A percentile compares a stretch with the other conserved stretches of the same genome.
These are phyloP conservation scores for Campoplex capitator DNA, from an alignment of 2,888 invertebrate genomes.

Conservation along the genomic window DNA sequence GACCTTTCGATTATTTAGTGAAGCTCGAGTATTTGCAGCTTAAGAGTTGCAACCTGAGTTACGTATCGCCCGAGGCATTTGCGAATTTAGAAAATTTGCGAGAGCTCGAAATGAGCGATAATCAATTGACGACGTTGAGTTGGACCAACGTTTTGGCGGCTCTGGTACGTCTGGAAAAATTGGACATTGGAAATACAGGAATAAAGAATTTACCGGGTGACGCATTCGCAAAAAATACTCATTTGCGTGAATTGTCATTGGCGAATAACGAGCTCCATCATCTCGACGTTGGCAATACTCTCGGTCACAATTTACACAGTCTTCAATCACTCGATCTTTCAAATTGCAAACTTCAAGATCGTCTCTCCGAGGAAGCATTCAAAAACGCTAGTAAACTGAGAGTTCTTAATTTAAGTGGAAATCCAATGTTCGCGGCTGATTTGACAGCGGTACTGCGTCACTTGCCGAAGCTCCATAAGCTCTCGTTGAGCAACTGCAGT, in stretches of 20 bases:
- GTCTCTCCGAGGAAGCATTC: slow-evolving; percentile 89
- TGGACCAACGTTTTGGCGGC: slow-evolving; percentile 88
- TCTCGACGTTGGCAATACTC: slow-evolving; percentile 88
- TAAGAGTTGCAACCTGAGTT: slow-evolving; percentile 88
- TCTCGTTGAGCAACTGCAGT: slow-evolving; percentile 89
- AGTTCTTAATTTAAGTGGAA: slow-evolving; percentile 88
- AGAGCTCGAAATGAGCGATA: slow-evolving; percentile 88
- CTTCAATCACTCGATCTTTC: slow-evolving; percentile 89
- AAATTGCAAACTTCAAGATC: slow-evolving; percentile 89
- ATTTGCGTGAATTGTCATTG: slow-evolving; percentile 88
- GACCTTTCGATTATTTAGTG: slow-evolving; percentile 88
- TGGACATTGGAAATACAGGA: slow-evolving; percentile 88
- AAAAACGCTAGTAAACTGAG: slow-evolving; percentile 89
- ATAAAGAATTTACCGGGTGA: slow-evolving; percentile 88
- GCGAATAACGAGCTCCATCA: slow-evolving; percentile 89
- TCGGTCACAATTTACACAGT: slow-evolving; percentile 88
- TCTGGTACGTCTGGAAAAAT: slow-evolving; percentile 87
- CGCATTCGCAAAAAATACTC: slow-evolving; percentile 88
- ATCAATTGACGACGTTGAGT: slow-evolving; percentile 86
- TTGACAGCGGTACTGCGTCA: slow-evolving; percentile 89
- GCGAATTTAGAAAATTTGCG: slow-evolving; percentile 87
- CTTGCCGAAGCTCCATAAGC: slow-evolving; percentile 88
- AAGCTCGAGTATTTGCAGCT: slow-evolving; percentile 89
- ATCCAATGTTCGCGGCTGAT: slow-evolving; percentile 89
- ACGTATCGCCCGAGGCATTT: slow-evolving; percentile 87